phyloP scores from a whole-genome alignment of 2,113 vertebrate species.

The Garra rufa region DNA sequence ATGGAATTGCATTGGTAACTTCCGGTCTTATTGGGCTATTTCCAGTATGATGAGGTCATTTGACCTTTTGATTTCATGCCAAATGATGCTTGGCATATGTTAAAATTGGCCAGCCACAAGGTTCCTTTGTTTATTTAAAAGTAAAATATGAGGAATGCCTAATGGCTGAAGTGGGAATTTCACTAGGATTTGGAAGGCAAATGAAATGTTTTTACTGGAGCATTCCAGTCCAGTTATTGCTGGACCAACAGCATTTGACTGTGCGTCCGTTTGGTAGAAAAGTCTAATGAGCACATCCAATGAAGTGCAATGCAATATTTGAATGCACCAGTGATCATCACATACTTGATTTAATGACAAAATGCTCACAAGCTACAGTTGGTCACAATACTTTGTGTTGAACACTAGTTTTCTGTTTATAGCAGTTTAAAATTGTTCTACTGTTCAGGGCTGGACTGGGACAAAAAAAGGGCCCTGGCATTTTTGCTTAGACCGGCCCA shows the following conservation, averaged over 20 bases:
- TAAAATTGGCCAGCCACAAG: not conserved
- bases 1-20: not conserved
- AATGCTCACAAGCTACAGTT: not conserved
- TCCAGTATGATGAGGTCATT: not conserved
- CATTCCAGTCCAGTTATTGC: slow-evolving; percentile 15
- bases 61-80: slow-evolving; percentile 24
- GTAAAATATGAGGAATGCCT: not conserved
- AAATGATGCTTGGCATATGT: not conserved
- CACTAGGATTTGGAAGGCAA: not conserved
- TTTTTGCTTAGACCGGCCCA: no score
- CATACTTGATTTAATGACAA: not conserved
- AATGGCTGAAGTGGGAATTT: not conserved
- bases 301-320: slow-evolving; percentile 52
- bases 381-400: not conserved
- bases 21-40: not conserved
- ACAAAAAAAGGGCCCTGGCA: no score
- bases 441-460: no score
- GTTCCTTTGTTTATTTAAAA: slow-evolving; percentile 26
- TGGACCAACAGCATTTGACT: not conserved
- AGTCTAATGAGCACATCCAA: slow-evolving; percentile 62
- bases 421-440: not conserved
- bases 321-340: slow-evolving; percentile 47
- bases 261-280: slow-evolving; percentile 12
- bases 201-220: not conserved
- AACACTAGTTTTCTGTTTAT: not conserved